These are phyloP conservation scores for Tinamus guttatus DNA, from an alignment of 2,113 vertebrate genomes.

Conservation along the genomic window DNA sequence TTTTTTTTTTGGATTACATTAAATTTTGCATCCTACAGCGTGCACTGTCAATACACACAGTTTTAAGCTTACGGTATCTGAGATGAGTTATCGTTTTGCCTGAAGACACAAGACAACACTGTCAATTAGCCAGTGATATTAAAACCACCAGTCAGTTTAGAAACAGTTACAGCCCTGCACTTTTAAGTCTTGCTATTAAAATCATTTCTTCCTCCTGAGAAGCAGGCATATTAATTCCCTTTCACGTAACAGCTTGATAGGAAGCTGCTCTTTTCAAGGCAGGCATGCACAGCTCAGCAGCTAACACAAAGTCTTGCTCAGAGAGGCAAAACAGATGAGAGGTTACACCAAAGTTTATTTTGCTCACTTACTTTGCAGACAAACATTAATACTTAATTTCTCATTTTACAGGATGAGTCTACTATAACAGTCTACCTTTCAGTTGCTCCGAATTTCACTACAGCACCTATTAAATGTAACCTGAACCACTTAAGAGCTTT, in stretches of 20 bases:
- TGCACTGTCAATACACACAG: fast-evolving
- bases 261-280: background rate
- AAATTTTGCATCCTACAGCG: fast-evolving
- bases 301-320: background rate
- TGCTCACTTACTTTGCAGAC: background rate
- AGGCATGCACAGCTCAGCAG: background rate
- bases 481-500: background rate
- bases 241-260: background rate
- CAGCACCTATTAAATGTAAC: background rate
- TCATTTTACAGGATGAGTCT: background rate
- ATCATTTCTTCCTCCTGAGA: background rate
- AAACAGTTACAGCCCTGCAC: background rate
- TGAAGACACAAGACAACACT: background rate
- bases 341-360: background rate
- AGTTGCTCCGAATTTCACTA: background rate
- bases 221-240: background rate
- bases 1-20: background rate
- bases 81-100: background rate
- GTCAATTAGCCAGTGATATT: background rate
- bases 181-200: background rate
- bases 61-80: fast-evolving
- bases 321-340: background rate
- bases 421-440: background rate
- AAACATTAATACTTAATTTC: background rate
- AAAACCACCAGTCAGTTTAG: background rate